Conservation (phyloP, 2,113 vertebrate species). For the Peucedramus taeniatus region DNA sequence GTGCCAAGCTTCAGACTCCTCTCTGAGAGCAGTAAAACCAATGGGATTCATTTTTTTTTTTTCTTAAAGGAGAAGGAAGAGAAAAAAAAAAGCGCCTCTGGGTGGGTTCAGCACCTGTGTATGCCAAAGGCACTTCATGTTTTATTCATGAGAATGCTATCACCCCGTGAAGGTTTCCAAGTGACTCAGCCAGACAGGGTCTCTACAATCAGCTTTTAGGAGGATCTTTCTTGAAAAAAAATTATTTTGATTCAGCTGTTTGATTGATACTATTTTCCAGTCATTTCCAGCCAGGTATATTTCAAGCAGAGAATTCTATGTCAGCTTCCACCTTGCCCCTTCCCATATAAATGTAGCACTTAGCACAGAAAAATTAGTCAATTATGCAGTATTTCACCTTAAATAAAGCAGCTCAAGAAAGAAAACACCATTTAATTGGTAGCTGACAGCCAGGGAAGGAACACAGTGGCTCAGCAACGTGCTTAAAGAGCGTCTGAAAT, state of each 20-base stretch:
- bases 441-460: neutral
- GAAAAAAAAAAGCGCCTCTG: neutral
- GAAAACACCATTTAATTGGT: neutral
- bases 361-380: constrained; percentile 20
- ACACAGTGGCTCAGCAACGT: neutral
- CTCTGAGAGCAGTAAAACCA: neutral
- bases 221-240: neutral
- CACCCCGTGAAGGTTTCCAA: neutral
- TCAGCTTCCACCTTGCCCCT: neutral
- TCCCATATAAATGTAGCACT: neutral
- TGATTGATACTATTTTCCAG: neutral
- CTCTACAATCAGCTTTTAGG: neutral
- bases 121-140: neutral
- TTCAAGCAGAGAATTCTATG: neutral
- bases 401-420: constrained; percentile 32
- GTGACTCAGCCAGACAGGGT: neutral
- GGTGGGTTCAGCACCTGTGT: neutral
- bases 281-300: neutral
- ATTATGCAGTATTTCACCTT: neutral
- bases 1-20: neutral
- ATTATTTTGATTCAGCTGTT: neutral
- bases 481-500: neutral
- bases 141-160: neutral
- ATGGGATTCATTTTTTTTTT: neutral
- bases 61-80: accelerated